A percentile compares a stretch with the other conserved stretches of the same genome.
These are phyloP conservation scores for Loris lydekkerianus DNA, from an alignment of 2,797 vertebrate genomes.

Conservation along the genomic window DNA sequence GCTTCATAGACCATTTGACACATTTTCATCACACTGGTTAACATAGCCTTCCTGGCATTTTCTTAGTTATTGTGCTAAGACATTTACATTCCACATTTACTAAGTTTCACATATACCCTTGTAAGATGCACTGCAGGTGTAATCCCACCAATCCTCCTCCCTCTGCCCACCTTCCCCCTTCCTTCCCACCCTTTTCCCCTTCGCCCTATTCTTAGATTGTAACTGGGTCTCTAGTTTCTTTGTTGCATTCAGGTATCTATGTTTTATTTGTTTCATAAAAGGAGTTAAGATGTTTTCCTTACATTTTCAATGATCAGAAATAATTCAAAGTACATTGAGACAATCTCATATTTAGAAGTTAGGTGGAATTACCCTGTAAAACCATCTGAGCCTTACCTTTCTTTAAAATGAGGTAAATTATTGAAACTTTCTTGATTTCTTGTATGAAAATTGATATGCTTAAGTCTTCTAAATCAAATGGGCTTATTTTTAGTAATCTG, in stretches of 20 bases:
- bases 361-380: conserved; percentile 35
- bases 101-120: too few relatives aligned
- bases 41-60: too few relatives aligned
- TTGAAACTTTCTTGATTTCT: not conserved
- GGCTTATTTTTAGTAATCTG: not conserved
- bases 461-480: not conserved
- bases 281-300: not conserved
- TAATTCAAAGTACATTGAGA: not conserved
- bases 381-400: not conserved
- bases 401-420: not conserved
- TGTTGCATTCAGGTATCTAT: not conserved
- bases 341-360: not conserved
- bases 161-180: too few relatives aligned
- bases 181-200: too few relatives aligned
- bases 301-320: not conserved
- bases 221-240: not conserved
- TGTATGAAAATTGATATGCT: not conserved
- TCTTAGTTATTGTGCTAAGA: too few relatives aligned
- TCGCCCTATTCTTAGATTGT: too few relatives aligned
- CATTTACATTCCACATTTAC: too few relatives aligned
- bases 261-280: not conserved
- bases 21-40: too few relatives aligned
- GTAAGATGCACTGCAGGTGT: too few relatives aligned
- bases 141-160: too few relatives aligned
- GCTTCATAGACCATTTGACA: too few relatives aligned